Evolutionary conservation across 2,797 vertebrate species (phyloP).

Genomic region (Sternotherus odoratus): DNA sequence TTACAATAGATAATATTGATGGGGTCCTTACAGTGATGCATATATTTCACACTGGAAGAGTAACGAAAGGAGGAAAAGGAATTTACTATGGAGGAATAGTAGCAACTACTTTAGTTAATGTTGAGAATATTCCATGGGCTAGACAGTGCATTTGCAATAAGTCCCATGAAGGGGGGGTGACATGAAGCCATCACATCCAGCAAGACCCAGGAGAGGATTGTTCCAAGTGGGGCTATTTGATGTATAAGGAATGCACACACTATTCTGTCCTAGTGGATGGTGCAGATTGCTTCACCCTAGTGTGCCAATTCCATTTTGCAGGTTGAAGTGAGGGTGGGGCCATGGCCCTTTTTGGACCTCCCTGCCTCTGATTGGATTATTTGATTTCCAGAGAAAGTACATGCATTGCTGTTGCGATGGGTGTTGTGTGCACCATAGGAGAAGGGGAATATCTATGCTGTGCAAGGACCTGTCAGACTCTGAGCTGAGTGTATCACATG

Average conservation of each 20-base stretch:
- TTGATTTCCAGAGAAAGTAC: not conserved
- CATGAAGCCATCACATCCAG: not conserved
- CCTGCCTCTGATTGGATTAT: accelerated
- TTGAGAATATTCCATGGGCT: not conserved
- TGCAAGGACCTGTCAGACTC: not conserved
- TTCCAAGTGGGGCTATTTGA: not conserved
- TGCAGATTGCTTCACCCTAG: not conserved
- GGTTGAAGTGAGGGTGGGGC: not conserved
- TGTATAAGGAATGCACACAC: not conserved
- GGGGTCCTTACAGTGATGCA: not conserved
- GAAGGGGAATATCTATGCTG: too few species aligned
- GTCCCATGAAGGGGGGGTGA: not conserved
- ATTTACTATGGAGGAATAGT: not conserved
- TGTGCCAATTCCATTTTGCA: not conserved
- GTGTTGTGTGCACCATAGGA: too few species aligned
- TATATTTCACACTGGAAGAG: not conserved
- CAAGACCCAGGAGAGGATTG: not conserved
- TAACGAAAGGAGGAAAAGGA: not conserved
- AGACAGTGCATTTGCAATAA: not conserved
- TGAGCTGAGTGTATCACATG: not conserved
- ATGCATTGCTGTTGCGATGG: not conserved
- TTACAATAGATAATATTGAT: not conserved
- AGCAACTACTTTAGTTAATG: not conserved
- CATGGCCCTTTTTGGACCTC: not conserved
- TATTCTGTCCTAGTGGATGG: accelerated